Conservation (phyloP, 2,888 invertebrate genomes). For the Nomada flava region DNA sequence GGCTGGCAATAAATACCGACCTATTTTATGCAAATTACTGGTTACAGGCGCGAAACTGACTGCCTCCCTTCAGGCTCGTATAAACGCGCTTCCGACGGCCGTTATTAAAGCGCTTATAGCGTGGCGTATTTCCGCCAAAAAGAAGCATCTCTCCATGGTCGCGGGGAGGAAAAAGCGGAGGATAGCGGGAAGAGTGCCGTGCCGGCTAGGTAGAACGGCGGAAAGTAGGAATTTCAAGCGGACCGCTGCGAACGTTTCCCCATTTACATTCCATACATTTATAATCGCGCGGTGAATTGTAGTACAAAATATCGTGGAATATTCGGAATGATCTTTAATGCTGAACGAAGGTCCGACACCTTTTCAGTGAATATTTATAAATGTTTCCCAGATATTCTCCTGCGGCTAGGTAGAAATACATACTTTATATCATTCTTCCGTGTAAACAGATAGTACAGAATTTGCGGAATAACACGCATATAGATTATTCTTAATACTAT, state of each 20-base stretch:
- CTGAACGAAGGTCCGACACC: neutral
- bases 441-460: neutral
- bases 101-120: conserved; percentile 75
- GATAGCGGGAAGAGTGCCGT: neutral
- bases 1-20: conserved; percentile 65
- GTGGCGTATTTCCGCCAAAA: conserved; percentile 46
- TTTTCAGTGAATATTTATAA: conserved; percentile 13
- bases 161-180: neutral
- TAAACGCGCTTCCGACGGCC: conserved; percentile 51
- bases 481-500: too few relatives aligned
- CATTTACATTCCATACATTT: conserved; percentile 60
- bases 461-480: too few relatives aligned
- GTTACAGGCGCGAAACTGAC: conserved; percentile 60
- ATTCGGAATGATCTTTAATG: neutral
- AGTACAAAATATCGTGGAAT: conserved; percentile 39
- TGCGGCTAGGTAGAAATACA: too few relatives aligned
- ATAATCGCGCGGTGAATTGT: conserved; percentile 52
- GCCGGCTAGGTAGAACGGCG: conserved; percentile 17
- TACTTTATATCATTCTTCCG: neutral
- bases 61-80: conserved; percentile 44
- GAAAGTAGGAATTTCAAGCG: conserved; percentile 44
- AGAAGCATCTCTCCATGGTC: conserved; percentile 18
- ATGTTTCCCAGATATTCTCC: neutral
- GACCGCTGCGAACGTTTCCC: conserved; percentile 35
- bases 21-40: conserved; percentile 70